phyloP scores from a whole-genome alignment of 2,888 invertebrate species.

The Lasius platythorax region DNA sequence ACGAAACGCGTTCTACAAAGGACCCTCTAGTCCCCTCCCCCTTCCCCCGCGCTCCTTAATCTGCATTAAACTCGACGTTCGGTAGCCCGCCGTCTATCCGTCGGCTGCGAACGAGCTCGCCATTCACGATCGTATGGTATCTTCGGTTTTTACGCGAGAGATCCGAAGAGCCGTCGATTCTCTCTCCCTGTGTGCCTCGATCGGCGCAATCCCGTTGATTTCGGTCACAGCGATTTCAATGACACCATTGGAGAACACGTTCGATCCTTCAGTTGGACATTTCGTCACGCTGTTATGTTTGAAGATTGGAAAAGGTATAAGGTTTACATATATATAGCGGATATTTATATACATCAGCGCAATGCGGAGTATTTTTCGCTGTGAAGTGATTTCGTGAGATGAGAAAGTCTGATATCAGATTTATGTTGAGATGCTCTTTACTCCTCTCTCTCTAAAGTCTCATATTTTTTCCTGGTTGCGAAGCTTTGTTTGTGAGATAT shows the following conservation, averaged over 20 bases:
- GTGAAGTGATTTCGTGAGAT: not conserved
- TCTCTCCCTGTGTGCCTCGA: not conserved
- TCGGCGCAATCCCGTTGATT: not conserved
- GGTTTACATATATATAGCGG: not conserved
- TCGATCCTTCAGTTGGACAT: not conserved
- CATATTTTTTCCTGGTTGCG: not conserved
- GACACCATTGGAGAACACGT: not conserved
- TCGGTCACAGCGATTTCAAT: slow-evolving; percentile 24
- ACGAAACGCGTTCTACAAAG: slow-evolving; percentile 85
- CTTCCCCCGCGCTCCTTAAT: slow-evolving; percentile 80
- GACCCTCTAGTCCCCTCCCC: slow-evolving; percentile 76
- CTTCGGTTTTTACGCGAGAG: slow-evolving; percentile 67
- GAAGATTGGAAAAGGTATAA: not conserved
- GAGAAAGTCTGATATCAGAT: not conserved
- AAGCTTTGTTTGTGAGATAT: slow-evolving; percentile 2
- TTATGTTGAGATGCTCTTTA: not conserved
- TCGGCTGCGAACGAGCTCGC: slow-evolving; percentile 71
- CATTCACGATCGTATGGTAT: slow-evolving; percentile 72
- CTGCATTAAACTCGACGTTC: slow-evolving; percentile 84
- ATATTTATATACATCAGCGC: not conserved
- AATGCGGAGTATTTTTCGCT: not conserved
- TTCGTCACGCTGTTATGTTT: not conserved
- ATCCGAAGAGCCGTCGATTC: not conserved
- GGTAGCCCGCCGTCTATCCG: slow-evolving; percentile 75
- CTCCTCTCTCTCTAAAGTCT: not conserved